These are phyloP conservation scores for Oceanodroma leucorhoa DNA, from an alignment of 2,797 vertebrate species.

Conservation along the genomic window DNA sequence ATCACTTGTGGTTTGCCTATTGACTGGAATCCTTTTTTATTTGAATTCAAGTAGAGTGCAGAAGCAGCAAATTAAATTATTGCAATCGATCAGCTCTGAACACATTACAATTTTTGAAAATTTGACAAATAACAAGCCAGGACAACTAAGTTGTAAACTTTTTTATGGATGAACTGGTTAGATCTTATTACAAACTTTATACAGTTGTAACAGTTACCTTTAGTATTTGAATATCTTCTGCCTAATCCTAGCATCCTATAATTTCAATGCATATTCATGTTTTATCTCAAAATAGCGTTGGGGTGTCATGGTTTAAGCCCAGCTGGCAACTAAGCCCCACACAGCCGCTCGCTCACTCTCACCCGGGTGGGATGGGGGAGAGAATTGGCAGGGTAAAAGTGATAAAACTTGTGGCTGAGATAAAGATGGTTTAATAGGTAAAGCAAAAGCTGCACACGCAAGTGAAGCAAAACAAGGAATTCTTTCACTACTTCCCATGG, in stretches of 20 bases:
- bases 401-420: too few species aligned
- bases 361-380: too few species aligned
- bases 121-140: background rate
- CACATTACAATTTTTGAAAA: accelerated
- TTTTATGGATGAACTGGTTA: background rate
- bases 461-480: too few species aligned
- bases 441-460: too few species aligned
- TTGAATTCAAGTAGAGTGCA: background rate
- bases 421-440: too few species aligned
- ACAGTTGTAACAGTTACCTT: background rate
- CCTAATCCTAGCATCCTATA: background rate
- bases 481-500: too few species aligned
- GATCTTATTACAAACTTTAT: background rate
- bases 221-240: background rate
- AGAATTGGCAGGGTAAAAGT: too few species aligned
- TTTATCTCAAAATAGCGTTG: background rate
- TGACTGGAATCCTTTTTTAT: background rate
- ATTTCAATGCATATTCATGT: background rate
- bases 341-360: too few species aligned
- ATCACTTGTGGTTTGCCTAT: background rate
- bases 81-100: background rate
- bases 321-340: too few species aligned
- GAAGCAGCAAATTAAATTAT: background rate
- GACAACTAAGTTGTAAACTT: background rate
- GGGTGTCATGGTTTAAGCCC: background rate